These are phyloP conservation scores for Acrocera orbiculus DNA, from an alignment of 2,888 invertebrate species.

Conservation along the genomic window DNA sequence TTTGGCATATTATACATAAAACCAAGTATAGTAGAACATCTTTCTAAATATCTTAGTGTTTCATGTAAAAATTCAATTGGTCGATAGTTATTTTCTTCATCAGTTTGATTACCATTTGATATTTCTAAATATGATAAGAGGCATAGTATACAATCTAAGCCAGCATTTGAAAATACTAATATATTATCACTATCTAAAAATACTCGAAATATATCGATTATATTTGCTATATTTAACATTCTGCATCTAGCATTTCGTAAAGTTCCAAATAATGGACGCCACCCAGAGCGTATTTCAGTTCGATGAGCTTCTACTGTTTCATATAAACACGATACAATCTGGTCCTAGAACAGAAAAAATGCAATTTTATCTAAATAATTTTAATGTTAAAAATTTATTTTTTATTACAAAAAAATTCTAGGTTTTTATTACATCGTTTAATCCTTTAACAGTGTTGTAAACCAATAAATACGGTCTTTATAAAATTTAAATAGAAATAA, in stretches of 20 bases:
- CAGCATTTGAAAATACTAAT: slow-evolving; percentile 83
- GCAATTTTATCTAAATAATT: too few species aligned
- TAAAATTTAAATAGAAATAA: too few species aligned
- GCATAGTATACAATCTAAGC: slow-evolving; percentile 83
- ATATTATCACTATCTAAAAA: slow-evolving; percentile 88
- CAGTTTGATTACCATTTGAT: slow-evolving; percentile 39
- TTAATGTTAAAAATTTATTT: too few species aligned
- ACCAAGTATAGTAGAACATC: slow-evolving; percentile 70
- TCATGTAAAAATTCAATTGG: slow-evolving; percentile 37
- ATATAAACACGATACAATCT: slow-evolving; percentile 85
- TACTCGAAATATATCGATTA: slow-evolving; percentile 82
- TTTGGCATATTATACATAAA: slow-evolving; percentile 92
- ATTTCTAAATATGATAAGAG: slow-evolving; percentile 45
- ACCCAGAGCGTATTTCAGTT: slow-evolving; percentile 85
- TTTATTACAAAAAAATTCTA: too few species aligned
- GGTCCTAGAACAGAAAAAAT: slow-evolving; percentile 39
- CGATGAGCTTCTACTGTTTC: slow-evolving; percentile 91
- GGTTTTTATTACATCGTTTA: too few species aligned
- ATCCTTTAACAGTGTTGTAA: too few species aligned
- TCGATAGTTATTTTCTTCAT: slow-evolving; percentile 35
- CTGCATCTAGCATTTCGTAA: slow-evolving; percentile 65
- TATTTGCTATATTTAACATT: slow-evolving; percentile 41
- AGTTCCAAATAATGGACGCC: slow-evolving; percentile 90
- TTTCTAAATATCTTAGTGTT: slow-evolving; percentile 68
- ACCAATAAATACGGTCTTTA: too few species aligned